phyloP scores from a whole-genome alignment of 2,113 vertebrate species.

The Syrrhaptes paradoxus region DNA sequence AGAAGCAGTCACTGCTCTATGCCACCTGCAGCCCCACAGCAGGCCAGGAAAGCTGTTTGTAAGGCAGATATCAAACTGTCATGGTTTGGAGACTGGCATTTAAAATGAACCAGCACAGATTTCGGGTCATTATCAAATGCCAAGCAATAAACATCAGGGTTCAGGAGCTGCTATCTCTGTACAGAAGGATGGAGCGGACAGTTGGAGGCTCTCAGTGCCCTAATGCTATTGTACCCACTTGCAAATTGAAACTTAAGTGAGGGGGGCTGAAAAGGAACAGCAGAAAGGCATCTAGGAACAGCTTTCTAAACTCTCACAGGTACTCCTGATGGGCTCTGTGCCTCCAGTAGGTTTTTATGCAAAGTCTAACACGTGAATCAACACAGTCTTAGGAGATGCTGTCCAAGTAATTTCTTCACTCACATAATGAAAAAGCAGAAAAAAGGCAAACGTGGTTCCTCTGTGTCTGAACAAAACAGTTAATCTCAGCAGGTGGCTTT shows the following conservation, averaged over 20 bases:
- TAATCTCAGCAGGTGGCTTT: background rate
- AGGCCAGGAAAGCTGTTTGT: background rate
- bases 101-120: background rate
- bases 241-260: background rate
- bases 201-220: background rate
- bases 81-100: background rate
- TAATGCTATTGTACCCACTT: background rate
- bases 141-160: background rate
- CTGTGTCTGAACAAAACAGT: background rate
- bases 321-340: background rate
- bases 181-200: background rate
- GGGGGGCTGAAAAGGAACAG: background rate
- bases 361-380: background rate
- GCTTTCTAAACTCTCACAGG: background rate
- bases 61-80: background rate
- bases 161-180: background rate
- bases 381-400: background rate
- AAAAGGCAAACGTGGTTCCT: background rate
- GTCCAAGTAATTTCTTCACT: background rate
- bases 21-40: background rate
- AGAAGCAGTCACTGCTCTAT: background rate
- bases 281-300: background rate
- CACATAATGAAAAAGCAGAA: background rate
- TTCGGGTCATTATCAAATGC: constrained; percentile 5
- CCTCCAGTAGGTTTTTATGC: background rate